Conservation (phyloP, 1,140 invertebrate genomes). For the Propsilocerus akamusi region DNA sequence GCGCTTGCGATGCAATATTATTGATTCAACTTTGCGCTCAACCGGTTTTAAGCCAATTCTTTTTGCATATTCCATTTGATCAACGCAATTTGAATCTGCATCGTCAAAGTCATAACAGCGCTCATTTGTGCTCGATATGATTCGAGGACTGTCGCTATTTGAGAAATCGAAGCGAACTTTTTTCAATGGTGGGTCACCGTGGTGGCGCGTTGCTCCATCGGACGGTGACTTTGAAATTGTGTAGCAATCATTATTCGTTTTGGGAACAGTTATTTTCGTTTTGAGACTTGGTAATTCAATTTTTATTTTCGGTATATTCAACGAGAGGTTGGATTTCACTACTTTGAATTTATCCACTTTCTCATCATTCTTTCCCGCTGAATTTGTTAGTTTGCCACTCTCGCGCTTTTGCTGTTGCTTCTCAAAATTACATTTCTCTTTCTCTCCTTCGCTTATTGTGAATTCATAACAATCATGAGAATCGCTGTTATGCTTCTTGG, state of each 20-base stretch:
- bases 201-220: not conserved
- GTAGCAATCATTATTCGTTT: not conserved
- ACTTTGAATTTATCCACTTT: not conserved
- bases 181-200: not conserved
- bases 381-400: not conserved
- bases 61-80: slow-evolving; percentile 21
- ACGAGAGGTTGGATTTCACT: slow-evolving; percentile 1
- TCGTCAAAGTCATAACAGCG: slow-evolving; percentile 1
- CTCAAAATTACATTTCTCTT: too few relatives aligned
- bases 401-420: not conserved
- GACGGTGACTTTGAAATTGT: not conserved
- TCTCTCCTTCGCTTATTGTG: not conserved
- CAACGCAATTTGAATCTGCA: slow-evolving; percentile 7
- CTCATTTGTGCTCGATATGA: not conserved
- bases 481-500: not conserved
- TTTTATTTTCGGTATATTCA: slow-evolving; percentile 14
- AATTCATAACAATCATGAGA: slow-evolving; percentile 1
- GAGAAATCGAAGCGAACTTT: not conserved
- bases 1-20: slow-evolving; percentile 17
- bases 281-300: slow-evolving; percentile 19
- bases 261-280: slow-evolving; percentile 11
- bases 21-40: not conserved
- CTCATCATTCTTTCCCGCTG: slow-evolving; percentile 1
- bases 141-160: too few relatives aligned
- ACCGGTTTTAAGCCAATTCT: slow-evolving; percentile 22